Percentiles rank a stretch among this genome's conserved stretches.
Evolutionary conservation across 2,888 invertebrate species (phyloP).

Genomic region (Apoda limacodes): DNA sequence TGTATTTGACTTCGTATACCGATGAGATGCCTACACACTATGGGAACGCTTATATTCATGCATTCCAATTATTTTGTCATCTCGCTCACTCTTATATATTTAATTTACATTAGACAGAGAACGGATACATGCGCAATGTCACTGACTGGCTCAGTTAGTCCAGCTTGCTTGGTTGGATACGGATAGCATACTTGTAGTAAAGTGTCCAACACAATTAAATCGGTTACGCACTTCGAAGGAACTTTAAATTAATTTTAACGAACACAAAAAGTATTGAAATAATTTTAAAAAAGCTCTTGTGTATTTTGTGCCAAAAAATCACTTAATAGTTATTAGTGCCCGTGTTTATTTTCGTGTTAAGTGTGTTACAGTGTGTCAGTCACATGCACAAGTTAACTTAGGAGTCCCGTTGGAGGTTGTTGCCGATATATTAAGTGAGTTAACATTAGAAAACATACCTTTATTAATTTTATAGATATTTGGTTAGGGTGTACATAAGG

Average conservation of each 20-base stretch:
- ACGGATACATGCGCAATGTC: conserved; percentile 52
- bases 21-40: conserved; percentile 36
- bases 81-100: conserved; percentile 29
- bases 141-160: conserved; percentile 55
- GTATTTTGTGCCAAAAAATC: conserved; percentile 27
- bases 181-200: too few relatives aligned
- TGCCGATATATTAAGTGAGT: conserved; percentile 53
- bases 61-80: conserved; percentile 45
- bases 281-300: conserved; percentile 23
- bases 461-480: too few relatives aligned
- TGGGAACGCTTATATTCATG: conserved; percentile 39
- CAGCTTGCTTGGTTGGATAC: too few relatives aligned
- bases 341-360: conserved; percentile 23
- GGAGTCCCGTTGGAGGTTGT: conserved; percentile 53
- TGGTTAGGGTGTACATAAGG: conserved; percentile 28
- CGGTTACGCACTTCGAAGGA: too few relatives aligned
- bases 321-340: conserved; percentile 16
- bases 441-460: conserved; percentile 28
- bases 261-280: conserved; percentile 29
- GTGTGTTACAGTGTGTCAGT: conserved; percentile 23
- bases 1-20: conserved; percentile 24
- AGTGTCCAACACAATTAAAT: too few relatives aligned
- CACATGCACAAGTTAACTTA: conserved; percentile 27
- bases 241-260: conserved; percentile 37
- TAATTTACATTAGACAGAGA: conserved; percentile 33